phyloP scores from a whole-genome alignment of 2,888 invertebrate genomes.

The Encarsia formosa region DNA sequence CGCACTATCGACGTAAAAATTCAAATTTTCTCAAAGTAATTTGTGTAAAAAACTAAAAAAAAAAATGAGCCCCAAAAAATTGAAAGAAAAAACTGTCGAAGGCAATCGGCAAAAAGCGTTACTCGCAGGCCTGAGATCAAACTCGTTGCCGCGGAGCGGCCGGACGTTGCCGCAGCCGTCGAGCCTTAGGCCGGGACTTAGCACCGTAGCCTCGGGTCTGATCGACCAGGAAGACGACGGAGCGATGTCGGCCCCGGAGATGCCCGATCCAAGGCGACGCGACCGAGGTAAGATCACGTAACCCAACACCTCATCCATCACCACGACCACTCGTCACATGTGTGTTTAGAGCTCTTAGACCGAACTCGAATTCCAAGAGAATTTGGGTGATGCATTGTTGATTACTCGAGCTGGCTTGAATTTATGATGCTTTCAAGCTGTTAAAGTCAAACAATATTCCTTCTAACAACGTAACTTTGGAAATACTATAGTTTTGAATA shows the following conservation, averaged over 20 bases:
- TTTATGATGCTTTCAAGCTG: no score
- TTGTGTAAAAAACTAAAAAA: no score
- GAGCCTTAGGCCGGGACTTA: conserved; percentile 45
- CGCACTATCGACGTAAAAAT: no score
- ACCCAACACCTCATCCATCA: not conserved
- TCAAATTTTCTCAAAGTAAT: no score
- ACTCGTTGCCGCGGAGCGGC: conserved; percentile 51
- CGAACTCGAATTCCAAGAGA: no score
- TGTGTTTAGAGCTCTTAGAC: no score
- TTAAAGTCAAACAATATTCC: no score
- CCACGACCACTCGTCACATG: no score
- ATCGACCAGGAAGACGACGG: conserved; percentile 72
- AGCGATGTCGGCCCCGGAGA: conserved; percentile 76
- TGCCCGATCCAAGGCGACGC: conserved; percentile 64
- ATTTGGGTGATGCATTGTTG: no score
- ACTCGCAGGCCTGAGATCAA: conserved; percentile 43
- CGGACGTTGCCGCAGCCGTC: conserved; percentile 49
- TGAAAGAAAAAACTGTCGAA: not conserved
- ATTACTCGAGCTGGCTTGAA: no score
- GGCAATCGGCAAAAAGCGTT: conserved; percentile 8
- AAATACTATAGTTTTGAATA: no score
- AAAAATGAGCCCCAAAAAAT: not conserved
- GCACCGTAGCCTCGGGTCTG: conserved; percentile 48
- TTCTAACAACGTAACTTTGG: no score
- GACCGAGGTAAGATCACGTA: conserved; percentile 56